A percentile compares a stretch with the other conserved stretches of the same genome.
Conservation (phyloP, 1,140 invertebrate species). For the Caenorhabditis remanei region DNA sequence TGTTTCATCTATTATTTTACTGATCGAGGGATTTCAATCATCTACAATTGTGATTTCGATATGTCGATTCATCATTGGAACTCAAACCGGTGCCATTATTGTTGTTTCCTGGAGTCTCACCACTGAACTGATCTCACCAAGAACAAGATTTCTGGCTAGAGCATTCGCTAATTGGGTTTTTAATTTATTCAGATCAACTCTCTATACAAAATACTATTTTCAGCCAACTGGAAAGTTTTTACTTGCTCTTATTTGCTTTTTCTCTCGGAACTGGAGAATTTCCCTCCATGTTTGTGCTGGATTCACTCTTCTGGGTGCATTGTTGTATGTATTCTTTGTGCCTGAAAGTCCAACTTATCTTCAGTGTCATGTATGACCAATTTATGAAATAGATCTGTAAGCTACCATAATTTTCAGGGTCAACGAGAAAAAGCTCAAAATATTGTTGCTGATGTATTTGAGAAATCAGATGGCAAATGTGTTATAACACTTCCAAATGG, state of each 20-base stretch:
- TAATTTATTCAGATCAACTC: not conserved
- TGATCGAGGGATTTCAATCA: not conserved
- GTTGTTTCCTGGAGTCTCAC: conserved; percentile 40
- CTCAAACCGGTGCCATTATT: conserved; percentile 40
- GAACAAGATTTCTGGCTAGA: conserved; percentile 7
- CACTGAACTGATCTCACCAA: conserved; percentile 15
- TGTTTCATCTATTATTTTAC: conserved; percentile 5
- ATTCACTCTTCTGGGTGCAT: not conserved
- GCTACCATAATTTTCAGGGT: not conserved
- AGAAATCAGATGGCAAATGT: not conserved
- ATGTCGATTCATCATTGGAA: conserved; percentile 33
- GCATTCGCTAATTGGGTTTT: conserved; percentile 40
- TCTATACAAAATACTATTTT: not conserved
- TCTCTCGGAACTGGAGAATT: conserved; percentile 43
- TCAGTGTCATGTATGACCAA: conserved; percentile 10
- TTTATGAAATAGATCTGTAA: too few relatives aligned
- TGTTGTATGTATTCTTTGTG: conserved; percentile 15
- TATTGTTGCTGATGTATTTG: not conserved
- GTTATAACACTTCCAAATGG: conserved; percentile 10
- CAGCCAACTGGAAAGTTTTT: conserved; percentile 30
- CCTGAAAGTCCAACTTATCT: conserved; percentile 30
- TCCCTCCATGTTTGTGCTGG: conserved; percentile 33
- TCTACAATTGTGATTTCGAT: conserved; percentile 7
- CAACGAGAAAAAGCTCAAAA: conserved; percentile 9
- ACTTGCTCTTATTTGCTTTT: conserved; percentile 18